A percentile compares a stretch with the other conserved stretches of the same genome.
These are phyloP conservation scores for Erinaceus europaeus DNA, from an alignment of 2,113 vertebrate species.

Conservation along the genomic window DNA sequence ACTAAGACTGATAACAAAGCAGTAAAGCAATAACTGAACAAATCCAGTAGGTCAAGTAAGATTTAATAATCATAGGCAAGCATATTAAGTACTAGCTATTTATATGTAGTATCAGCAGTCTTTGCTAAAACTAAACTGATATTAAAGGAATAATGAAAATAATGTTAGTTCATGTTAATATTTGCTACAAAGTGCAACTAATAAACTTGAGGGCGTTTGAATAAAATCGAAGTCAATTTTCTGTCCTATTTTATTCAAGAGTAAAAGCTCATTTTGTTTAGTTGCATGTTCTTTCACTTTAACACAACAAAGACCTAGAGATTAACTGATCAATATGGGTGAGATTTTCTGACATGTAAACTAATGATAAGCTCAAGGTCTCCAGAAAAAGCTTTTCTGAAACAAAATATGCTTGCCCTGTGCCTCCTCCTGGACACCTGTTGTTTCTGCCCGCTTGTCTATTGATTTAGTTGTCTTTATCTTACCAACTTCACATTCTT, in stretches of 20 bases:
- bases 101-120: neutral
- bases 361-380: neutral
- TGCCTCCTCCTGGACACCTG: too few relatives aligned
- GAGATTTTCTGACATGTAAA: neutral
- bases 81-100: neutral
- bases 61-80: neutral
- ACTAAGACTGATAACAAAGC: neutral
- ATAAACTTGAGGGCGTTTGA: neutral
- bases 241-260: neutral
- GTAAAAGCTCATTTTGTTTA: neutral
- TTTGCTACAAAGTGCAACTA: neutral
- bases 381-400: neutral
- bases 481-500: neutral
- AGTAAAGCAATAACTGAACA: neutral
- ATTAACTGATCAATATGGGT: neutral
- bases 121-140: neutral
- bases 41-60: neutral
- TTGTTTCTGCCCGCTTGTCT: neutral
- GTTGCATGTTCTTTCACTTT: neutral
- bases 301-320: neutral
- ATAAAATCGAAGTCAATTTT: neutral
- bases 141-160: neutral
- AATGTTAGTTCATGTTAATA: neutral
- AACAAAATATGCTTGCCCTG: neutral
- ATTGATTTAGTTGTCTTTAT: neutral